Conservation (phyloP, 2,888 invertebrate species). For the Aricia artaxerxes region DNA sequence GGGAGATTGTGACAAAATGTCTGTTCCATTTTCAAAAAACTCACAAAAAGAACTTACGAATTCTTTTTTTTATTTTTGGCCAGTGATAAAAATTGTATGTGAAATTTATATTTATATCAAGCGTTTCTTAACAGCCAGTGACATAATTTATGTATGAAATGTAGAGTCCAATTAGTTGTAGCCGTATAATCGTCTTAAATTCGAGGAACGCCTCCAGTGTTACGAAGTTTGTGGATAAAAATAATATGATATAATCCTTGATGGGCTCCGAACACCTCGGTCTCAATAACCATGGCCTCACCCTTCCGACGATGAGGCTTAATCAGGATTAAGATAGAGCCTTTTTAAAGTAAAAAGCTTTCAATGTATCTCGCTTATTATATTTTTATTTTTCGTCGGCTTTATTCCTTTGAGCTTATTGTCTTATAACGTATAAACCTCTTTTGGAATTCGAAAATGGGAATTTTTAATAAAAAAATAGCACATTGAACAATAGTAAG, state of each 20-base stretch:
- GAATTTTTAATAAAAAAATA: not conserved
- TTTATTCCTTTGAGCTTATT: conserved; percentile 49
- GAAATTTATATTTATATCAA: not conserved
- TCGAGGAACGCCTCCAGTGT: conserved; percentile 55
- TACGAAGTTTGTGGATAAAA: conserved; percentile 59
- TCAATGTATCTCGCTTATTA: conserved; percentile 65
- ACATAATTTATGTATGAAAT: conserved; percentile 5
- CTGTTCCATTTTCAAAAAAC: conserved; percentile 18
- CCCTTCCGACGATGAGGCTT: conserved; percentile 67
- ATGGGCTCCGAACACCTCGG: conserved; percentile 65
- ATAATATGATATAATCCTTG: conserved; percentile 61
- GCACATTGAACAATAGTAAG: not conserved
- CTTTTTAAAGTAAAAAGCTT: conserved; percentile 75
- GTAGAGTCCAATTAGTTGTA: conserved; percentile 18
- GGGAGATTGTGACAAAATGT: conserved; percentile 36
- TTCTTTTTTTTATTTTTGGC: conserved; percentile 9
- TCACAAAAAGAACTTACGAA: conserved; percentile 1
- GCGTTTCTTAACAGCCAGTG: not conserved
- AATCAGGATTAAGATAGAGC: conserved; percentile 77
- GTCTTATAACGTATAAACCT: conserved; percentile 40
- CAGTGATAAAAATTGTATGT: not conserved
- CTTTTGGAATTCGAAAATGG: not conserved
- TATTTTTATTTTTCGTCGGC: conserved; percentile 56
- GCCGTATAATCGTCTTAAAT: conserved; percentile 56
- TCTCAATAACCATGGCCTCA: conserved; percentile 58